Conservation (phyloP, 2,113 vertebrate species). For the Numida meleagris region DNA sequence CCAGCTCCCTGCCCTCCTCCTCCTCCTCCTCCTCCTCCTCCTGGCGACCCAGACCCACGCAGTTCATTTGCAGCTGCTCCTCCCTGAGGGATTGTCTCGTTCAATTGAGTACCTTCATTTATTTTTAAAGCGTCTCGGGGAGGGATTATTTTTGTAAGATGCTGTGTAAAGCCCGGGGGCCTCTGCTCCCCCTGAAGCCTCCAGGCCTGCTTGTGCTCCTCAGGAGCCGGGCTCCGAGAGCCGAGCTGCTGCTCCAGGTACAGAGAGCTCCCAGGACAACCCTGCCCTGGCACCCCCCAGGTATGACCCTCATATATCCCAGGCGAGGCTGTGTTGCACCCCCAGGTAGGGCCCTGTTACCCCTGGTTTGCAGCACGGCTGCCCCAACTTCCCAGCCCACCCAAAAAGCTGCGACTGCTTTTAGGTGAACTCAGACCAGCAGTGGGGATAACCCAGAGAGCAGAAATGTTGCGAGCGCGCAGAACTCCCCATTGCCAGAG, state of each 20-base stretch:
- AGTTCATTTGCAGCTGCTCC: background rate
- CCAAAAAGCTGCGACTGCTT: background rate
- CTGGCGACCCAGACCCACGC: rapidly evolving
- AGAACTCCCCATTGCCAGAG: background rate
- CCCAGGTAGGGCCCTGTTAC: too few relatives aligned
- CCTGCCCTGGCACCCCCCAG: too few relatives aligned
- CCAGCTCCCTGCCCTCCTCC: background rate
- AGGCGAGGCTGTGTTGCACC: too few relatives aligned
- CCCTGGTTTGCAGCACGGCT: too few relatives aligned
- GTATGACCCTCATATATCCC: too few relatives aligned
- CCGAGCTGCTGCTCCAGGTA: background rate
- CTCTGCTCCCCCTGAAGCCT: background rate
- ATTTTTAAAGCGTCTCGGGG: background rate
- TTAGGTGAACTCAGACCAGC: background rate
- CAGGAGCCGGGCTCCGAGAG: background rate
- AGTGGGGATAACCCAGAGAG: background rate
- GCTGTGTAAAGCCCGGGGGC: background rate
- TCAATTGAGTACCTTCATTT: conserved; percentile 24
- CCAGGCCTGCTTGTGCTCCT: background rate
- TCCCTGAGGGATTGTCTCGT: background rate
- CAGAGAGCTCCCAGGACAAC: too few relatives aligned
- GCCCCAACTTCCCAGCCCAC: background rate
- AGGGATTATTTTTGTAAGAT: conserved; percentile 12
- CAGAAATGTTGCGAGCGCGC: background rate
- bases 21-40: background rate